Conservation (phyloP, 2,797 vertebrate species). For the Phyllotis vaccarum region DNA sequence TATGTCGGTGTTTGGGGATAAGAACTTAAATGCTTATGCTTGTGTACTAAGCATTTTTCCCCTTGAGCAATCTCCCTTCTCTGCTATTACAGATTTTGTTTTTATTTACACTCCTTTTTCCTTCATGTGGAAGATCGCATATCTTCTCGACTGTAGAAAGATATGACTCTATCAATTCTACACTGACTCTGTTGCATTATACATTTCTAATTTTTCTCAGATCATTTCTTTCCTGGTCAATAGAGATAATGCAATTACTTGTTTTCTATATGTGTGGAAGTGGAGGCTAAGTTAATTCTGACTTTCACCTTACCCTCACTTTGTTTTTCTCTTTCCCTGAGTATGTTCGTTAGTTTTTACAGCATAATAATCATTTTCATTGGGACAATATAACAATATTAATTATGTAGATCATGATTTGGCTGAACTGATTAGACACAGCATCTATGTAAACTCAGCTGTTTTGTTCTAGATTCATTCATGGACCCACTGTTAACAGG, state of each 20-base stretch:
- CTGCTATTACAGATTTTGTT: not conserved
- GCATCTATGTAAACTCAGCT: not conserved
- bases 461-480: not conserved
- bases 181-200: not conserved
- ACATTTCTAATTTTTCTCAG: not conserved
- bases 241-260: not conserved
- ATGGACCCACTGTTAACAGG: not conserved
- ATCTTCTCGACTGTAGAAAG: not conserved
- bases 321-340: not conserved
- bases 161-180: not conserved
- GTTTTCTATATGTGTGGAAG: not conserved
- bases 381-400: not conserved
- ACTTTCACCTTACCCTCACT: not conserved
- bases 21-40: not conserved
- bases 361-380: not conserved
- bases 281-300: not conserved
- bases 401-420: not conserved
- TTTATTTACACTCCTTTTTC: not conserved
- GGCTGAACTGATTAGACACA: not conserved
- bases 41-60: not conserved
- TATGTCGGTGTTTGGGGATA: not conserved
- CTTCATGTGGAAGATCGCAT: not conserved
- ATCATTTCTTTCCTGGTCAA: not conserved
- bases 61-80: not conserved
- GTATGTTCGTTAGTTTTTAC: not conserved